Conservation (phyloP, 2,113 vertebrate species). For the Delphinapterus leucas region DNA sequence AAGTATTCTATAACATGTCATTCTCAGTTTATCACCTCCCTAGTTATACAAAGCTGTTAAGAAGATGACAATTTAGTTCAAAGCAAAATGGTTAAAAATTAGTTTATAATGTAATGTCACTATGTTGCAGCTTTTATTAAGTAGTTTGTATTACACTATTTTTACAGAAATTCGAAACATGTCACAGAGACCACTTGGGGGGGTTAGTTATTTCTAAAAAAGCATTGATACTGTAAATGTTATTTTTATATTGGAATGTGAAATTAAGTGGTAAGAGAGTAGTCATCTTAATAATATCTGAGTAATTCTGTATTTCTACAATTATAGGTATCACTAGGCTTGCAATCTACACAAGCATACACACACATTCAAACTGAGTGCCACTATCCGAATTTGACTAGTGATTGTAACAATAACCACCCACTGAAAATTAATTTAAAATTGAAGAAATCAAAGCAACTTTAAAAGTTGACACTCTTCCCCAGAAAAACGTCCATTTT, state of each 20-base stretch:
- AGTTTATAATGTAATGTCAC: neutral
- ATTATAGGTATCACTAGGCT: neutral
- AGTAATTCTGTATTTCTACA: neutral
- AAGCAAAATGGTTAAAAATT: slow-evolving; percentile 26
- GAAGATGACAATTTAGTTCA: neutral
- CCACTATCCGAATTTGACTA: neutral
- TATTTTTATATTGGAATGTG: neutral
- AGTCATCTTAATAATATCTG: neutral
- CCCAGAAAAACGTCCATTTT: neutral
- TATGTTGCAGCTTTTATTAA: neutral
- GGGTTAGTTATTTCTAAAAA: neutral
- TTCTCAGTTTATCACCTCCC: neutral
- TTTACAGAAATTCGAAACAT: slow-evolving; percentile 19
- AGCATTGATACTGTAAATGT: neutral
- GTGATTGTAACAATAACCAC: neutral
- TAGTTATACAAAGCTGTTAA: neutral
- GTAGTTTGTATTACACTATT: neutral
- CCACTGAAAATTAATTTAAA: neutral
- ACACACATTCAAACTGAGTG: neutral
- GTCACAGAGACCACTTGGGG: neutral
- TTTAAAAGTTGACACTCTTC: neutral
- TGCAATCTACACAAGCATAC: neutral
- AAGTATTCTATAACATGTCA: neutral
- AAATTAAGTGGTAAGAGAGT: neutral
- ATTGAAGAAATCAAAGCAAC: slow-evolving; percentile 15